Evolutionary conservation across 1,140 invertebrate species (phyloP), one percentile per base, ranked within the genome.

Genomic region (Diuraphis noxia): DNA sequence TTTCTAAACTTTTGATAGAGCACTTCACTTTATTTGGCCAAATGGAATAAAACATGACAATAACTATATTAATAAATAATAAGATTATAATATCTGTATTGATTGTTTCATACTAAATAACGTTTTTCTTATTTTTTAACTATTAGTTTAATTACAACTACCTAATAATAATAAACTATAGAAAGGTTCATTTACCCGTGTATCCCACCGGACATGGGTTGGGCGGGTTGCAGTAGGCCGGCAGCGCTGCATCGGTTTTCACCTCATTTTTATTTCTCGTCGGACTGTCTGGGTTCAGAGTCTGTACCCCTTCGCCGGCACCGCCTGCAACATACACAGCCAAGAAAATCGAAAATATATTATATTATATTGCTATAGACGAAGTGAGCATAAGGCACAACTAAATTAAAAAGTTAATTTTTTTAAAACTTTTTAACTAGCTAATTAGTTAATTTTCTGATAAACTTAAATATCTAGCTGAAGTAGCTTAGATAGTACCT

Each of bases 141-240:
- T 30, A 30, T 56, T 56, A 30, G 30, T 56, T 56, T 52, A 52
- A 52, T 52, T 25, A 7, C 21, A 52, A 63, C 8, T 63, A n/a
- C 25, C 25, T 10, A 10, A 63, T n/a, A n/a, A n/a, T n/a, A n/a
- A n/a, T n/a, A n/a, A n/a, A n/a, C n/a, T n/a, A n/a, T n/a, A n/a
- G n/a, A n/a, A n/a, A n/a, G 25, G 13, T 63, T 40, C 7, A 72
- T 93, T 94, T 93, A 96, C 96, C 95, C n/a, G 96, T 96, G 92
- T 97, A 97, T 92, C 96, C 97, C 92, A 97, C 95, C 0, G 99
- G 99, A 93, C 99, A 99, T 0, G 99, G 99, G 95, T 99, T 99
- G 13, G 99, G 99, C 4, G 99, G 99, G 93, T 99, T 99, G 94
- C 99, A 99, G 94, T 99, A 99, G 43, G 99, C 98, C 0, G 99